Evolutionary conservation across 1,140 invertebrate species (phyloP), one percentile per base, ranked within the genome.

Genomic region (Leptinotarsa undecemlineata): DNA sequence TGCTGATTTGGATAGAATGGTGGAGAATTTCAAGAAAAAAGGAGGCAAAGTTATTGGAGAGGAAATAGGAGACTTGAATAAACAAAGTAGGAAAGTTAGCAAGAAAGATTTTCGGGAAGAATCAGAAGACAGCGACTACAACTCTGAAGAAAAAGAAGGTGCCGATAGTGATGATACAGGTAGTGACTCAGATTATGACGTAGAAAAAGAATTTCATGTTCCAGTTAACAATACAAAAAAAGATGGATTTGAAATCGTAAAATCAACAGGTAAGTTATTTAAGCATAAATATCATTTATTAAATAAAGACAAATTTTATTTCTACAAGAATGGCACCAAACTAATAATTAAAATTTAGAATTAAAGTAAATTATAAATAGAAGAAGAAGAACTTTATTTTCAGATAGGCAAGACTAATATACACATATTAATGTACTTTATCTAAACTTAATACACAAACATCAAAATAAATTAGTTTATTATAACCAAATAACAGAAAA

Each of bases 1-100:
- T 82, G 90, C 91, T 42, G 96, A 98, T 86, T 87, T 98, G 72
- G 93, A 96, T 81, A 90, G 90, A 83, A 89, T 96, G 84, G 89
- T 90, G 3, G 90, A 92, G 78, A 88, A 89, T 47, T 92, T 90
- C 81, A 92, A 92, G 79, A 90, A 90, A 80, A 93, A 93, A 85
- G 93, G 93, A 84, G 84, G 79, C n/a, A 78, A 80, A 75, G 75
- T 83, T 71, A 74, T 83, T 77, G 76, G 78, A 70, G 75, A 81
- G 76, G 68, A 78, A 61, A 74, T 74, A 15, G 51, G 14, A 26
- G 64, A 75, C 75, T 74, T 81, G 48, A 48, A 26, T 66, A 68
- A 78, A 68, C 74, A 68, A 73, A 33, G 20, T 62, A 79, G 68
- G 72, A 73, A 77, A 82, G 68, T 73, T 47, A 71, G 63, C 76